Base-by-base conservation (phyloP, 2,113 vertebrate species). In the Apus apus region DNA sequence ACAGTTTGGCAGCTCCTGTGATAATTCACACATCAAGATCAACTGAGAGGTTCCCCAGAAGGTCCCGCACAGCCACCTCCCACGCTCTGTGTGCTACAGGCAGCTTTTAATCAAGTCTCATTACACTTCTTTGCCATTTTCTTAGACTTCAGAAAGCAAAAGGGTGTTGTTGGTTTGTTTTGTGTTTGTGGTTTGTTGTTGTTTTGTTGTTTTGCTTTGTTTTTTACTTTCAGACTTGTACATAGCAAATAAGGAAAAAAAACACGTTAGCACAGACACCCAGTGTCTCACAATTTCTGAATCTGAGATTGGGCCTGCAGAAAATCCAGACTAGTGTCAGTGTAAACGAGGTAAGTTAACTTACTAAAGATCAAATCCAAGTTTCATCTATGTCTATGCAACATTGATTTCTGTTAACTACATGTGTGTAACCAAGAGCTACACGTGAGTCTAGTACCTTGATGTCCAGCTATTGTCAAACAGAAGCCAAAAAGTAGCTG, bases 361-460 rank as follows among this genome's bases (percentile, higher is more conserved):
- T 71, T 43, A 15, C 58, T 62, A 30, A 87, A 85, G 87, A 89
- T 68, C 83, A 96, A 92, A 94, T 30, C n/a, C 85, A 95, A 74
- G 74, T 84, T 92, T 76, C 87, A 74, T 91, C 94, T 94, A 61
- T 2, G 84, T 13, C 87, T 62, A 60, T 61, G 79, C 71, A 90
- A 66, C 93, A 90, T 70, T 53, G 86, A 94, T 91, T 93, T 94
- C 89, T 89, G 65, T 75, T 85, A 96, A 90, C 76, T 96, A 83
- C 78, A 71, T 62, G 48, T 56, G 66, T 88, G 91, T 91, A 96
- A 95, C 92, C 68, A 83, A 83, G 85, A 92, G 95, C 82, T 94
- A 94, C 96, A 87, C 90, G 85, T 95, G 88, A 85, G 78, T 60
- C 67, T 48, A 50, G 58, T 92, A 93, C 91, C 86, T 73, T 84